phyloP scores from a whole-genome alignment of 2,113 vertebrate species.

The Semnornis frantzii region DNA sequence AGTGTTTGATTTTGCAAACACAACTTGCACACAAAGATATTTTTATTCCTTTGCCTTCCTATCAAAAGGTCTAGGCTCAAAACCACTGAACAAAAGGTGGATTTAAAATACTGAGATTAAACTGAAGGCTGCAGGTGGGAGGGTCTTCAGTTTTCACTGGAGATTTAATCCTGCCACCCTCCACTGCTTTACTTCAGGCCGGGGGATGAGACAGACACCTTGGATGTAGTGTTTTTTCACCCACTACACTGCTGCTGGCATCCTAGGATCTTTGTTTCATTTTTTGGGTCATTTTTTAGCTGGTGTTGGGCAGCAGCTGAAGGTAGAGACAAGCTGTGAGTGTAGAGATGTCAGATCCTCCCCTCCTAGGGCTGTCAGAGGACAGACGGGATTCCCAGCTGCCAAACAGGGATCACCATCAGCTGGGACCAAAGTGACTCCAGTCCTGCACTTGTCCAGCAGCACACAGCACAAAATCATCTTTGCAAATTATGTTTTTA shows the following conservation, averaged over 20 bases:
- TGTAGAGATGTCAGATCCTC: background rate
- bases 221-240: fast-evolving
- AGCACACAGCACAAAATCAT: background rate
- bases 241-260: background rate
- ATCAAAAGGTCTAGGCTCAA: background rate
- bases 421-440: background rate
- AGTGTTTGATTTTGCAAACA: conserved; percentile 29
- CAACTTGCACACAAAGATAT: background rate
- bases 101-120: background rate
- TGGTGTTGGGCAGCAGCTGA: background rate
- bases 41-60: conserved; percentile 31
- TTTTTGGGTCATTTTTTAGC: background rate
- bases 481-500: background rate
- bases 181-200: background rate
- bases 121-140: background rate
- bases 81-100: background rate
- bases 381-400: background rate
- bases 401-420: fast-evolving
- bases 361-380: background rate
- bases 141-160: background rate
- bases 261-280: background rate
- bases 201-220: background rate
- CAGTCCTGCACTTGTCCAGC: background rate
- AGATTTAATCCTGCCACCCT: background rate
- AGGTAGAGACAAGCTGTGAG: background rate